Evolutionary conservation across 2,797 vertebrate genomes (phyloP).

Genomic region (Lateolabrax maculatus): DNA sequence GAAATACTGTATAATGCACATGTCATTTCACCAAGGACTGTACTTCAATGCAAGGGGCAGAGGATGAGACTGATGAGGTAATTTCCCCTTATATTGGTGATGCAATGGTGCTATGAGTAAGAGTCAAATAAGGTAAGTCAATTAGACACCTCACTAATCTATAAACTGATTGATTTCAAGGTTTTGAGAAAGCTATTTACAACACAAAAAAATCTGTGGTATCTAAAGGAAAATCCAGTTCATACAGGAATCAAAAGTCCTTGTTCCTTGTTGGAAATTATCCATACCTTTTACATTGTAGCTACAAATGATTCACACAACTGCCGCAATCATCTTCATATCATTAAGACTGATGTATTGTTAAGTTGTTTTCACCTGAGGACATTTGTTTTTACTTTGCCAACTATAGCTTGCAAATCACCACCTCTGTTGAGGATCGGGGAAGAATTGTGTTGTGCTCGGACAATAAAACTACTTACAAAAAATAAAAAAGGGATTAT

Average conservation of each 20-base stretch:
- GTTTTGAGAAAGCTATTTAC: neutral
- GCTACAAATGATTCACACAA: neutral
- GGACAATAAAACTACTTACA: neutral
- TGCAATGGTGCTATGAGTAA: neutral
- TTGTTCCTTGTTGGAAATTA: no score
- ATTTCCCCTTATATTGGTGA: neutral
- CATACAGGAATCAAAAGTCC: neutral
- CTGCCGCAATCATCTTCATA: neutral
- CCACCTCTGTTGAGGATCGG: neutral
- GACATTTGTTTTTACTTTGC: neutral
- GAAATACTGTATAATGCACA: constrained; percentile 1
- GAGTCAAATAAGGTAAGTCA: constrained; percentile 1
- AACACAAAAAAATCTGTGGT: no score
- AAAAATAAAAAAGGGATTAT: neutral
- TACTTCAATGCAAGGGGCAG: neutral
- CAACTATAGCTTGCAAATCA: neutral
- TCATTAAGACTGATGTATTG: neutral
- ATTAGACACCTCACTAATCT: neutral
- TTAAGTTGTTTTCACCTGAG: neutral
- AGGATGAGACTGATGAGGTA: neutral
- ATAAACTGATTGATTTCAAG: neutral
- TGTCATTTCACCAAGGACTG: neutral
- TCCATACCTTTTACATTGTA: neutral
- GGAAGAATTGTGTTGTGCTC: neutral
- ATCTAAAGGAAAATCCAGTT: neutral